phyloP scores from a whole-genome alignment of 2,113 vertebrate species.

The Rousettus leschenaultii region DNA sequence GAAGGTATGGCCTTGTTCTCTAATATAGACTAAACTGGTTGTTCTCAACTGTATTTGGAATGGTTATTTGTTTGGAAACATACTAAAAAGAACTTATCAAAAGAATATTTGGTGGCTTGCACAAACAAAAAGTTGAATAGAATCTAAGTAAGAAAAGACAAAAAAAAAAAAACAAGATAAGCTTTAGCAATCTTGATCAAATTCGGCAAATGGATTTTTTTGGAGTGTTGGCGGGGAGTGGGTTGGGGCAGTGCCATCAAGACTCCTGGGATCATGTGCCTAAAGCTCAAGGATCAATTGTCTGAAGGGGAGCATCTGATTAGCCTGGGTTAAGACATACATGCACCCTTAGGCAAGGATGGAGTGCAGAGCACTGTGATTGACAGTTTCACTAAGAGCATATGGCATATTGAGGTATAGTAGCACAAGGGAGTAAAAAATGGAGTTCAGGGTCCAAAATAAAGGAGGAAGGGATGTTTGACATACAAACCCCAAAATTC shows the following conservation, averaged over 20 bases:
- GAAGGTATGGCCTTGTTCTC: background rate
- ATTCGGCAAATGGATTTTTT: background rate
- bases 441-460: background rate
- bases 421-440: background rate
- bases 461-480: background rate
- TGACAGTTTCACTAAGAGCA: background rate
- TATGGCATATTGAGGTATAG: background rate
- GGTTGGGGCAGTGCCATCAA: background rate
- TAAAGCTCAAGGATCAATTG: too few relatives aligned
- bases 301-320: background rate
- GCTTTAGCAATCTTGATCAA: background rate
- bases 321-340: background rate
- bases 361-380: background rate
- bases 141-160: background rate
- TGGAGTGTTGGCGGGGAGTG: too few relatives aligned
- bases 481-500: background rate
- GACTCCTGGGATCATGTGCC: background rate
- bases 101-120: background rate
- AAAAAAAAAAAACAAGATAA: background rate
- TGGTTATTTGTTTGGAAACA: background rate
- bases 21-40: background rate
- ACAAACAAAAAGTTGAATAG: background rate
- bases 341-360: background rate
- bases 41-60: background rate
- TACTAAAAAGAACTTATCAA: background rate